Conservation (phyloP, 2,797 vertebrate species). For the Thunnus albacares region DNA sequence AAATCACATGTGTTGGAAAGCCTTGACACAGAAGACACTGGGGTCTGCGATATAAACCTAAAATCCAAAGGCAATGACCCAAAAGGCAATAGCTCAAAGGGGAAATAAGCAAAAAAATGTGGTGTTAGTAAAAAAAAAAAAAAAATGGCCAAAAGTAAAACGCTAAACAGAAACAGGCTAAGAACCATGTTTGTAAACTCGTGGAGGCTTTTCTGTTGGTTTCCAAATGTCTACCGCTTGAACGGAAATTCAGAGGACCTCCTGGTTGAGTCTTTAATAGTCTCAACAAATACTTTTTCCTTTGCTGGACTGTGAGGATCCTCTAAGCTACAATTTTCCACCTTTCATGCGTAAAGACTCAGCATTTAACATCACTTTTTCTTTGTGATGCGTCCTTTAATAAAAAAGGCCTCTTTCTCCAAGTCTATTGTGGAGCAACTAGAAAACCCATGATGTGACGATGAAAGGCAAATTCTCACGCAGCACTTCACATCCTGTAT, state of each 20-base stretch:
- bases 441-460: constrained; percentile 38
- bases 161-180: constrained; percentile 26
- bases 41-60: constrained; percentile 44
- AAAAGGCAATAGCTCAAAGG: constrained; percentile 66
- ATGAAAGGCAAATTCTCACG: constrained; percentile 55
- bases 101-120: constrained; percentile 11
- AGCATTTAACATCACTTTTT: constrained; percentile 24
- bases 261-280: constrained; percentile 19
- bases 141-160: constrained; percentile 45
- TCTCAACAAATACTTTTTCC: constrained; percentile 24
- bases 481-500: constrained; percentile 43
- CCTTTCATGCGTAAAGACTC: constrained; percentile 22
- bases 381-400: constrained; percentile 14
- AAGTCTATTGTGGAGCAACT: constrained; percentile 19
- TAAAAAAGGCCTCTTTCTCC: constrained; percentile 47
- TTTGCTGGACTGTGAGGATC: constrained; percentile 31
- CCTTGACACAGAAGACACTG: constrained; percentile 35
- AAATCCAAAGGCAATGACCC: constrained; percentile 64
- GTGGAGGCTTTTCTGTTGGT: constrained; percentile 48
- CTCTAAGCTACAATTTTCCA: constrained; percentile 27
- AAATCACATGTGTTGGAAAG: constrained; percentile 20
- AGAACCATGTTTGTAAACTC: constrained; percentile 45
- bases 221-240: constrained; percentile 37
- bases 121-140: constrained; percentile 4
- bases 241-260: constrained; percentile 34